Conservation (phyloP, 2,888 invertebrate species). For the Cephus pulcher region DNA sequence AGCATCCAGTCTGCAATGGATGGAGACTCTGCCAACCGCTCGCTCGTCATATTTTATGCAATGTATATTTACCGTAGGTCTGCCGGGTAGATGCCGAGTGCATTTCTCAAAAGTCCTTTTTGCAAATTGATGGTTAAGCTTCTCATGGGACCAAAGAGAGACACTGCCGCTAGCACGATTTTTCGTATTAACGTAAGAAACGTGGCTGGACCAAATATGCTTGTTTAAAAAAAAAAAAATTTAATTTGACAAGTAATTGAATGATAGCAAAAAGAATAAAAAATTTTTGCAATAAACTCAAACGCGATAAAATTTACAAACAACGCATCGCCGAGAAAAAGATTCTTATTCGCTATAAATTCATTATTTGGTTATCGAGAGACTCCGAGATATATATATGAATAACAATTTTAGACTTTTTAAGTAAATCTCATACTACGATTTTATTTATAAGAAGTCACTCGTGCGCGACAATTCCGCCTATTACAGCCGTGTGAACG, state of each 20-base stretch:
- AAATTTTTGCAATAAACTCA: too few relatives aligned
- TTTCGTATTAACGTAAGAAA: neutral
- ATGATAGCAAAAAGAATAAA: too few relatives aligned
- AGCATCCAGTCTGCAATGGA: neutral
- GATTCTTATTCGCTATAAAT: neutral
- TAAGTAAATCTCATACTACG: neutral
- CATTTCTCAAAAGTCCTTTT: neutral
- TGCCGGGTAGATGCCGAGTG: neutral
- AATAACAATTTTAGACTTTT: neutral
- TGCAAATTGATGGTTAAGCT: neutral
- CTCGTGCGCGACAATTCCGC: neutral
- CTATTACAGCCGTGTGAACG: neutral
- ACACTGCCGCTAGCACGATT: neutral
- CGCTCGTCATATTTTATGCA: constrained; percentile 40
- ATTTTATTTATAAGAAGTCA: neutral
- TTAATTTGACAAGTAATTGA: neutral
- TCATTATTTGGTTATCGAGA: neutral
- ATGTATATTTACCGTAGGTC: constrained; percentile 27
- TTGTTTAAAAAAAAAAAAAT: neutral
- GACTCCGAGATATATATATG: neutral
- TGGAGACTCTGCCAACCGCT: constrained; percentile 18
- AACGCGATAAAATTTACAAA: too few relatives aligned
- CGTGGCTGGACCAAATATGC: neutral
- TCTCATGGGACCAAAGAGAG: neutral
- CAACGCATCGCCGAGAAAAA: too few relatives aligned